phyloP scores from a whole-genome alignment of 2,113 vertebrate species.

The Dipodomys merriami region DNA sequence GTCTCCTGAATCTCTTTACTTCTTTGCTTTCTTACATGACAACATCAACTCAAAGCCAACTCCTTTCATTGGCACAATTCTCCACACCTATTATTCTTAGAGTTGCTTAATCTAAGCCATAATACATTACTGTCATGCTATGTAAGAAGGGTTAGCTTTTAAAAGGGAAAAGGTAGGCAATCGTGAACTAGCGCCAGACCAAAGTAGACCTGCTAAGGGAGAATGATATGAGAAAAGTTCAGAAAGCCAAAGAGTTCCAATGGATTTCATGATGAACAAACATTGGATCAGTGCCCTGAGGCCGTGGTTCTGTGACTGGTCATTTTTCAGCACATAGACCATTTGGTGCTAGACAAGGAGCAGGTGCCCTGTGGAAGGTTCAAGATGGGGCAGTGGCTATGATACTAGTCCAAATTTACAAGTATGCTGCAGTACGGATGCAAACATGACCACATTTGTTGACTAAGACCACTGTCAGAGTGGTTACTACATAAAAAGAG shows the following conservation, averaged over 20 bases:
- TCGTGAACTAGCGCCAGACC: not conserved
- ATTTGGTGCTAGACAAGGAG: not conserved
- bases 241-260: not conserved
- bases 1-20: not conserved
- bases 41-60: not conserved
- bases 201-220: not conserved
- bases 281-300: not conserved
- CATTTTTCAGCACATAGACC: not conserved
- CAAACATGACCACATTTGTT: not conserved
- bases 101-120: not conserved
- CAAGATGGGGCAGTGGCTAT: not conserved
- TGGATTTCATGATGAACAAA: not conserved
- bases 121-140: not conserved
- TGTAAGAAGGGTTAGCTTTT: not conserved
- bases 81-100: constrained; percentile 14
- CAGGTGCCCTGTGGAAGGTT: not conserved
- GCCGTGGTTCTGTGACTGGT: not conserved
- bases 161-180: not conserved
- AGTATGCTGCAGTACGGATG: not conserved
- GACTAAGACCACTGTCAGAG: not conserved
- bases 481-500: not conserved
- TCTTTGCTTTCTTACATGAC: not conserved
- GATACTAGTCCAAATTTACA: not conserved
- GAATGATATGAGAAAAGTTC: not conserved
- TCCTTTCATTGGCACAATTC: not conserved